These are phyloP conservation scores for Gobius niger DNA, from an alignment of 2,113 vertebrate genomes.

Conservation along the genomic window DNA sequence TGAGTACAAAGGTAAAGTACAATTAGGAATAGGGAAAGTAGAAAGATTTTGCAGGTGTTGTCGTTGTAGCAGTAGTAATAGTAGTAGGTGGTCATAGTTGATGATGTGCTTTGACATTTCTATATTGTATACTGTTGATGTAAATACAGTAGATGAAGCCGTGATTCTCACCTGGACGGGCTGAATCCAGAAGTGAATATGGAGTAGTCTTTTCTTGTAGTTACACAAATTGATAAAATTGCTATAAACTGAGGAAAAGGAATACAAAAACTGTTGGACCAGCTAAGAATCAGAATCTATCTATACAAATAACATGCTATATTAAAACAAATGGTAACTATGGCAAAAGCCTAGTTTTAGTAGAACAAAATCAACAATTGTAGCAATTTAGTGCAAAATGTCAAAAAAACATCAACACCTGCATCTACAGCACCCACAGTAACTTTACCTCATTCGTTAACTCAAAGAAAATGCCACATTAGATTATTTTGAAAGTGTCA, in stretches of 20 bases:
- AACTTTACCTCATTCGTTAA: too few species aligned
- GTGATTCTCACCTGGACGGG: not conserved
- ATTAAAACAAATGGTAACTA: too few species aligned
- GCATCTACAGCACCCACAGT: too few species aligned
- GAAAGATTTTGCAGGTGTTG: not conserved
- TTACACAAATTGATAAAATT: not conserved
- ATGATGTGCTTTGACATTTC: not conserved
- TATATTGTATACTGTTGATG: not conserved
- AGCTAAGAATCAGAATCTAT: not conserved
- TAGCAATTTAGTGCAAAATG: too few species aligned
- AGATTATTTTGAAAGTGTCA: too few species aligned
- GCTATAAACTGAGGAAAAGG: not conserved
- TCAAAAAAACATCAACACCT: too few species aligned
- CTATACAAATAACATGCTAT: too few species aligned
- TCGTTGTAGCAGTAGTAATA: not conserved
- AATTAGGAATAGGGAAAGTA: not conserved
- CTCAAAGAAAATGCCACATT: too few species aligned
- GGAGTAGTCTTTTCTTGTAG: not conserved
- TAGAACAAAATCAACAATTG: too few species aligned
- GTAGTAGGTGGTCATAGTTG: conserved; percentile 2
- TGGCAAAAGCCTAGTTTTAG: too few species aligned
- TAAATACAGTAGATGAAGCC: not conserved
- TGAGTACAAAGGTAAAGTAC: conserved; percentile 50
- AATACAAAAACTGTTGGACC: not conserved
- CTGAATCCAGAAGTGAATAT: not conserved